Percentiles rank a stretch among this genome's conserved stretches.
Evolutionary conservation across 2,797 vertebrate genomes (phyloP).

Genomic region (Anabas testudineus): DNA sequence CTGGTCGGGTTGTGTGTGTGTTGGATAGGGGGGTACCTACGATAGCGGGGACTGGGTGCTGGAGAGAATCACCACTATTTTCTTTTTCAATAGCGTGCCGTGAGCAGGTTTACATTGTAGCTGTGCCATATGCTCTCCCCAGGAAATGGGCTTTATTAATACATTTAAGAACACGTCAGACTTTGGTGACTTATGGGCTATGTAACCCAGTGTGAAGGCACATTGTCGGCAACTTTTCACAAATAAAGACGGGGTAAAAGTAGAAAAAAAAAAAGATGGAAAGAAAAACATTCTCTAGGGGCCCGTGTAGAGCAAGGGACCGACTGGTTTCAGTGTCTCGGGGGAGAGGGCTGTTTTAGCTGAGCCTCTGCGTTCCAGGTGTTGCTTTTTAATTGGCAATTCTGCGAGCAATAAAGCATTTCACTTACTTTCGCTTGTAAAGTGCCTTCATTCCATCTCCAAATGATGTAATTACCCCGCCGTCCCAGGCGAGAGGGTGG

Average conservation of each 20-base stretch:
- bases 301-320: conserved; percentile 48
- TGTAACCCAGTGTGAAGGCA: conserved; percentile 73
- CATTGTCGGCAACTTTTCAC: conserved; percentile 74
- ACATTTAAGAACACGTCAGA: conserved; percentile 67
- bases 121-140: conserved; percentile 67
- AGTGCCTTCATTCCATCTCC: conserved; percentile 83
- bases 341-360: conserved; percentile 56
- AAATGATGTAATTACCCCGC: conserved; percentile 87
- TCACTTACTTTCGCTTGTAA: conserved; percentile 80
- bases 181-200: conserved; percentile 76
- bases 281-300: conserved; percentile 79
- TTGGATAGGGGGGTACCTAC: conserved; percentile 29
- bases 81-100: conserved; percentile 74
- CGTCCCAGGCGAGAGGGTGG: conserved; percentile 69
- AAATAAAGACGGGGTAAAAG: conserved; percentile 56
- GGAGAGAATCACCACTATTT: conserved; percentile 76
- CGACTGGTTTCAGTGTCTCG: conserved; percentile 37
- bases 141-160: conserved; percentile 82
- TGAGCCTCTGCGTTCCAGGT: conserved; percentile 81
- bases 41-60: conserved; percentile 44
- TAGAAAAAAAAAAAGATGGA: conserved; percentile 28
- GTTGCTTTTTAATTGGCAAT: conserved; percentile 87
- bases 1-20: conserved; percentile 15
- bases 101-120: conserved; percentile 75
- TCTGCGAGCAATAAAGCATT: conserved; percentile 84